These are phyloP conservation scores for Mus minutoides DNA, from an alignment of 2,797 vertebrate genomes.

Conservation along the genomic window DNA sequence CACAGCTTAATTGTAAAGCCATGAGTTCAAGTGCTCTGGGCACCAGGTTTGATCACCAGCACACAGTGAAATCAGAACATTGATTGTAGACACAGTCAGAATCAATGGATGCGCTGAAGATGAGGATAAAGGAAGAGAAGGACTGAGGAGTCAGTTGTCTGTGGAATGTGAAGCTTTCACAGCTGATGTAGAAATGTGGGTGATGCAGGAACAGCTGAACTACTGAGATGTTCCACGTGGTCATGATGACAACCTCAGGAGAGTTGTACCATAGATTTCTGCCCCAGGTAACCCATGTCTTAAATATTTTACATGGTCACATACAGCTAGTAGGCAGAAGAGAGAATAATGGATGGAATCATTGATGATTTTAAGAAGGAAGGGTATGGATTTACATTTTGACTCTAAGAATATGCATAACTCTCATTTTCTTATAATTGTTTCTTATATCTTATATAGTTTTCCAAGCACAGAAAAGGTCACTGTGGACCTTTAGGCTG, in stretches of 20 bases:
- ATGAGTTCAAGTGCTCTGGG: neutral
- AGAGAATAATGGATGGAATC: neutral
- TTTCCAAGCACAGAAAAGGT: slow-evolving; percentile 7
- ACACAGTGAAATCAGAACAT: neutral
- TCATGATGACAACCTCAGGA: neutral
- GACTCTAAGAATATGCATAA: neutral
- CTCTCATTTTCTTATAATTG: neutral
- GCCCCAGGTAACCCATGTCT: neutral
- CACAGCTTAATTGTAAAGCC: neutral
- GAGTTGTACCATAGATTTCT: neutral
- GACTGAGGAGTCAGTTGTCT: neutral
- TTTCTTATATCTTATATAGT: neutral
- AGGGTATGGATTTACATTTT: neutral
- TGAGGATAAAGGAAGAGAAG: neutral
- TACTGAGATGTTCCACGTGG: neutral
- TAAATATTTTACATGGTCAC: neutral
- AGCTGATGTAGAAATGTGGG: neutral
- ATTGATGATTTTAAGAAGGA: neutral
- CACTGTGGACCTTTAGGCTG: neutral
- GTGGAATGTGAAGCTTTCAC: neutral
- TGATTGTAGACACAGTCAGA: neutral
- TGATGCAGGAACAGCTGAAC: no score
- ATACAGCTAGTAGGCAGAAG: neutral
- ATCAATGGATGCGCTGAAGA: accelerated
- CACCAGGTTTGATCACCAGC: neutral